Base-by-base conservation (phyloP, 2,888 invertebrate species). In the Trissolcus brochymenae region DNA sequence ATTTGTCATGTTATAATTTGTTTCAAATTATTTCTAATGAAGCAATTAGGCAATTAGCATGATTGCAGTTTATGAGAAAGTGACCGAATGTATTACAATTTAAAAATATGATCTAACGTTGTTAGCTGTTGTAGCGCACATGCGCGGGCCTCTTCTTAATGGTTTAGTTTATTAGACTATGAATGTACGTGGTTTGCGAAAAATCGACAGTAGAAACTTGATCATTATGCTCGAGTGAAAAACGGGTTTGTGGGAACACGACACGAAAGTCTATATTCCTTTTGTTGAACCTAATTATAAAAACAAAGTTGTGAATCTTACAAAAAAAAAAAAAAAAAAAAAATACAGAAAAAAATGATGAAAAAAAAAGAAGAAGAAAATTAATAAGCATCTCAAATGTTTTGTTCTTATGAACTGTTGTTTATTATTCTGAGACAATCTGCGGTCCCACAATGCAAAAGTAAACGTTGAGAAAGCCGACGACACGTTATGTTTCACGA, bases 151-250 rank as follows among this genome's bases (percentile, higher is more conserved):
- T 4, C 11, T 9, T 6, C 16, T 46, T 7, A 46, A 16, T 14
- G 6, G 46, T 46, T 11, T 4, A 46, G 46, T 46, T 46, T 46
- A 46, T 46, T 16, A 46, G 46, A 16, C 46, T 46, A 46, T 46
- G 46, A n/a, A 16, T 46, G n/a, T n/a, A 16, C 14, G 6, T 14
- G 46, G 4, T 46, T 16, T 46, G 46, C 16, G 14, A 46, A 46
- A 46, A 46, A 46, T 16, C n/a, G 46, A 14, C 46, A 16, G 46
- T 46, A 46, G 46, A 46, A 46, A 46, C 46, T 46, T 46, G 16
- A 46, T 46, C 46, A 46, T 46, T 46, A 16, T 16, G 16, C 16
- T 46, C 46, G 16, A n/a, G 16, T 16, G 46, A 46, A 46, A 35
- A 46, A 16, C 46, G 16, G 46, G 46, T 46, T 16, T 46, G 35